Evolutionary conservation across 1,140 invertebrate species (phyloP).

Genomic region (Hypsibius dujardini): DNA sequence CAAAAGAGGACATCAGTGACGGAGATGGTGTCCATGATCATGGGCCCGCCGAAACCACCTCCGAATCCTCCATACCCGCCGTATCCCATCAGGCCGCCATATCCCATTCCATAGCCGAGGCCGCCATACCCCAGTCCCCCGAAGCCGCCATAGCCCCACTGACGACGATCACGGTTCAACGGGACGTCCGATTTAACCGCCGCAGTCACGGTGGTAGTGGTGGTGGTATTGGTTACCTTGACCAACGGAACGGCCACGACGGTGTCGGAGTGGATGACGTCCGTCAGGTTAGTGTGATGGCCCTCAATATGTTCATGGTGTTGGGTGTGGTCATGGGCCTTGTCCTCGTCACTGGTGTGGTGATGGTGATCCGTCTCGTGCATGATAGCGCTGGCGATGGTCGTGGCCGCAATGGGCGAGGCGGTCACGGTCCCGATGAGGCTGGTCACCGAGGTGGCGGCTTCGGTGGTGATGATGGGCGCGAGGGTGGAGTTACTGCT

Average conservation of each 20-base stretch:
- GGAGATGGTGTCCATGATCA: background rate
- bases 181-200: background rate
- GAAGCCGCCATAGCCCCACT: background rate
- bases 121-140: background rate
- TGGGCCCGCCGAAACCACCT: too few species aligned
- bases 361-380: background rate
- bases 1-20: constrained; percentile 1
- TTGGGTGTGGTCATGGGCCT: background rate
- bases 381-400: background rate
- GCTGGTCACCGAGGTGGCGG: background rate
- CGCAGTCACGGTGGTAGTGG: background rate
- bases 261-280: background rate
- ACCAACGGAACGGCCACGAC: background rate
- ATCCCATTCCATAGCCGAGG: too few species aligned
- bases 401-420: background rate
- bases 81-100: too few species aligned
- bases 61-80: too few species aligned
- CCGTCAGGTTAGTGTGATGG: background rate
- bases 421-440: background rate
- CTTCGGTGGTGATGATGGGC: background rate
- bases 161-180: background rate
- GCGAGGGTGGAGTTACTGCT: too few species aligned
- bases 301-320: background rate
- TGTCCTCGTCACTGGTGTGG: background rate
- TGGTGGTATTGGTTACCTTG: background rate